These are phyloP conservation scores for Smittia sp. DNA, from an alignment of 2,888 invertebrate species.

Conservation along the genomic window DNA sequence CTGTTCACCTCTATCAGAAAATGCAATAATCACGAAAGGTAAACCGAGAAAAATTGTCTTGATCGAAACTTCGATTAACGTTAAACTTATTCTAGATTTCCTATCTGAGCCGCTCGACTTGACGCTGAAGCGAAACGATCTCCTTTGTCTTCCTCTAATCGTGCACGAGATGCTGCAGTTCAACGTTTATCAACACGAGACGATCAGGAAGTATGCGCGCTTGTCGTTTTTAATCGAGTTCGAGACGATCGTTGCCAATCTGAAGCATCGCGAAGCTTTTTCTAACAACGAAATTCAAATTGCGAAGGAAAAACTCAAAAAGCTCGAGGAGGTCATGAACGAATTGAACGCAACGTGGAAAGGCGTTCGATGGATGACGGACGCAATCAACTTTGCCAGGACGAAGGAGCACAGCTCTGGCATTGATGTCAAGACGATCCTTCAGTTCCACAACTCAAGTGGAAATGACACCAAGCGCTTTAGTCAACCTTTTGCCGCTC, in stretches of 20 bases:
- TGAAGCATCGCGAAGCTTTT: constrained; percentile 92
- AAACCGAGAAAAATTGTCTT: not conserved
- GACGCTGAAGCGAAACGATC: constrained; percentile 77
- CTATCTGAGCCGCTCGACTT: constrained; percentile 73
- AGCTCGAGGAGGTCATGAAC: constrained; percentile 79
- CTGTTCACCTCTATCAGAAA: constrained; percentile 81
- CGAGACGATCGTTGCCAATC: constrained; percentile 87
- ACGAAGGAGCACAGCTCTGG: constrained; percentile 62
- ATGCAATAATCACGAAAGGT: constrained; percentile 83
- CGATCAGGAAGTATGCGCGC: constrained; percentile 87
- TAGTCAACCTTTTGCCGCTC: not conserved
- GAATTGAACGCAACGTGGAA: constrained; percentile 90
- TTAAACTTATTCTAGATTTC: too few relatives aligned
- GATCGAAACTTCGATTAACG: not conserved
- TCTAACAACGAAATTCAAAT: constrained; percentile 81
- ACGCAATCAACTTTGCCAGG: constrained; percentile 89
- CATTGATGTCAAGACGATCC: constrained; percentile 51
- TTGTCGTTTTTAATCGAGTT: constrained; percentile 91
- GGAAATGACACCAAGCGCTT: constrained; percentile 44
- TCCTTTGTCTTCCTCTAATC: constrained; percentile 87
- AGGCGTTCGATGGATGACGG: constrained; percentile 92
- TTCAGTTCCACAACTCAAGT: constrained; percentile 46
- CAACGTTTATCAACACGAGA: constrained; percentile 86
- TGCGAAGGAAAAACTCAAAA: constrained; percentile 79
- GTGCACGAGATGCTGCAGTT: constrained; percentile 94